Evolutionary conservation across 2,113 vertebrate species (phyloP).

Genomic region (Ophiodon elongatus): DNA sequence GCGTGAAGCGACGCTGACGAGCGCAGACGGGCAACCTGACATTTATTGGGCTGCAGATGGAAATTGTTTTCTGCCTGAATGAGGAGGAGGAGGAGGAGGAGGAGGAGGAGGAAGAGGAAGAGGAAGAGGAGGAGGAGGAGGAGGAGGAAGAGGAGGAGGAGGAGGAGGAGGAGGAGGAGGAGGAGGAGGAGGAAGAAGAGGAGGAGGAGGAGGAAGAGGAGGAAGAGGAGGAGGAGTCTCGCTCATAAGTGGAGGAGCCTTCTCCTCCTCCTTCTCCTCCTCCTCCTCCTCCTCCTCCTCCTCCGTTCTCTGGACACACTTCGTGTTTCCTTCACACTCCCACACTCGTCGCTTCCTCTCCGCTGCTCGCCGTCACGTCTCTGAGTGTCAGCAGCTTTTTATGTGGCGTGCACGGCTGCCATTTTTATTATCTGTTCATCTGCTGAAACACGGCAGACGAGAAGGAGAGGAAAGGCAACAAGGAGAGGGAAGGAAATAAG

Average conservation of each 20-base stretch:
- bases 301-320: slow-evolving; percentile 35
- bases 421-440: neutral
- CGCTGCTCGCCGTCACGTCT: slow-evolving; percentile 19
- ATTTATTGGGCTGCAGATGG: slow-evolving; percentile 46
- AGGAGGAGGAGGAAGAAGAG: slow-evolving; percentile 22
- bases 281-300: slow-evolving; percentile 18
- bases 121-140: neutral
- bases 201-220: neutral
- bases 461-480: neutral
- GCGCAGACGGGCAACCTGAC: slow-evolving; percentile 44
- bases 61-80: slow-evolving; percentile 43
- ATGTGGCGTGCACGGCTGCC: slow-evolving; percentile 6
- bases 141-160: neutral
- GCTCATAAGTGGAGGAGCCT: slow-evolving; percentile 26
- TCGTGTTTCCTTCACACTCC: slow-evolving; percentile 55
- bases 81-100: slow-evolving; percentile 25
- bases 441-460: neutral
- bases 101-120: neutral
- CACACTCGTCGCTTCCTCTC: slow-evolving; percentile 40
- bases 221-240: neutral
- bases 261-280: slow-evolving; percentile 17
- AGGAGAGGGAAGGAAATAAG: no score
- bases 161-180: slow-evolving; percentile 12
- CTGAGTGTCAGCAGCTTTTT: slow-evolving; percentile 34
- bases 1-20: slow-evolving; percentile 28